phyloP scores from a whole-genome alignment of 2,113 vertebrate genomes.

The Centropus bengalensis region DNA sequence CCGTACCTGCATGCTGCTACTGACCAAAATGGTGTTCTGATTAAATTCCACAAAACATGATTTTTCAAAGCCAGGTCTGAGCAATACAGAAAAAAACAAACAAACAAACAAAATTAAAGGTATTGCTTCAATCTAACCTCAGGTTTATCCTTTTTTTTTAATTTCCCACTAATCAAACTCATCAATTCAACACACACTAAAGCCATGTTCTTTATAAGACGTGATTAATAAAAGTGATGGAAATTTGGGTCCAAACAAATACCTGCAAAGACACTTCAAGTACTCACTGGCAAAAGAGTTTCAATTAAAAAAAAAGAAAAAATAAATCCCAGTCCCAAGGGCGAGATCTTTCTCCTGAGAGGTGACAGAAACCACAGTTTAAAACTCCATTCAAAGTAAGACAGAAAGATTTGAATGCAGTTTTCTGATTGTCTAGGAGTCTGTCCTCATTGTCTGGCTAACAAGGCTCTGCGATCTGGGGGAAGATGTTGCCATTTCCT shows the following conservation, averaged over 20 bases:
- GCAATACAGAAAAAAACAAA: neutral
- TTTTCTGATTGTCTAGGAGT: neutral
- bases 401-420: neutral
- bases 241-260: neutral
- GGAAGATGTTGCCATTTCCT: neutral
- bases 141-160: neutral
- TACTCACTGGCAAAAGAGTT: neutral
- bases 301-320: neutral
- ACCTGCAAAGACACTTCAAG: neutral
- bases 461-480: neutral
- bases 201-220: neutral
- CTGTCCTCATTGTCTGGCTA: neutral
- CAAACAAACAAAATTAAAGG: neutral
- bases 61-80: neutral
- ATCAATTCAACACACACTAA: neutral
- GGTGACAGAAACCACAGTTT: rapidly evolving
- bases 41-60: neutral
- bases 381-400: neutral
- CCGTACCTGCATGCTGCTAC: neutral
- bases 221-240: neutral
- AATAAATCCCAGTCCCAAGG: neutral
- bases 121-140: neutral
- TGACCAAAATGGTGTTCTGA: neutral
- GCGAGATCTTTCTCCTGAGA: neutral
- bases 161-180: neutral